Evolutionary conservation across 1,140 invertebrate genomes (phyloP), one percentile per base, ranked within the genome.

Genomic region (Maniola jurtina): DNA sequence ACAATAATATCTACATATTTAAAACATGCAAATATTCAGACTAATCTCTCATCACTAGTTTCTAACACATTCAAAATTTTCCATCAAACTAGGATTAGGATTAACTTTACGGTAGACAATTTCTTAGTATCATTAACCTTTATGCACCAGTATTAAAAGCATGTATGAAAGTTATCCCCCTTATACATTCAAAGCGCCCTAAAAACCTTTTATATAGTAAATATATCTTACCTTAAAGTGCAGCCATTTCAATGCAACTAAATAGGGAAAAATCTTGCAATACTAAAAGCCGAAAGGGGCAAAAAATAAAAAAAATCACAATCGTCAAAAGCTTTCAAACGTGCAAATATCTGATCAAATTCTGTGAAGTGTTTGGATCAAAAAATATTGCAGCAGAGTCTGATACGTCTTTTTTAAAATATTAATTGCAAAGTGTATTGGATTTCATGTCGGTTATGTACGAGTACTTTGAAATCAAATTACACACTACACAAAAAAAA

Each of bases 291-390:
- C 66, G 64, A 55, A 45, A 66, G 50, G 75, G 75, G 73, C 75
- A 68, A 73, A 87, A 45, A 90, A 87, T 84, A 88, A 90, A 90
- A 88, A 84, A 79, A 84, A 88, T 88, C 88, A 90, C 88, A 90
- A 90, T 90, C 88, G 84, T 90, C 72, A 88, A 89, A 90, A 88
- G 88, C 88, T 90, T 90, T 90, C 86, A 90, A 88, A 90, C 88
- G 85, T 89, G 86, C 79, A 79, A 68, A 70, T 61, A 65, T 15
- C 35, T 35, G 15, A 38, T 57, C 47, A 47, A 47, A 33, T 57
- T 34, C 10, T 36, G 54, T 55, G 54, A 55, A 34, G 34, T 10
- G 48, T 52, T 11, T 5, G 10, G 42, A 40, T 25, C 25, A 25
- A 25, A 4, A 25, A 25, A 25, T 25, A 25, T 25, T 25, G 25